A percentile compares a stretch with the other conserved stretches of the same genome.
phyloP scores from a whole-genome alignment of 2,113 vertebrate species.

The Puffinus mauretanicus region DNA sequence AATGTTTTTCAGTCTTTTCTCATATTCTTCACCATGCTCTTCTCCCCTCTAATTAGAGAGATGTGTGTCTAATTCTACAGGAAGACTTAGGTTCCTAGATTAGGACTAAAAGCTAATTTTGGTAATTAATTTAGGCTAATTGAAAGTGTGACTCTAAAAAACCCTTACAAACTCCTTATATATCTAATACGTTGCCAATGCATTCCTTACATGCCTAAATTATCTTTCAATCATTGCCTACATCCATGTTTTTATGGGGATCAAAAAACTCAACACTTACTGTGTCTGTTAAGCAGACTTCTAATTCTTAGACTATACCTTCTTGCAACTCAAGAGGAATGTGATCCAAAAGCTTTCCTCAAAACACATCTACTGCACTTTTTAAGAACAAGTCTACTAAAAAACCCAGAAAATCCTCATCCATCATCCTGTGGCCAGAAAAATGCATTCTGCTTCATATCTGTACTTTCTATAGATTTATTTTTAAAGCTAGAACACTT shows the following conservation, averaged over 20 bases:
- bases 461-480: not conserved
- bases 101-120: not conserved
- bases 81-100: not conserved
- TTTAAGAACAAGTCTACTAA: not conserved
- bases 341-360: not conserved
- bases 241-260: not conserved
- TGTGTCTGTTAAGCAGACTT: not conserved
- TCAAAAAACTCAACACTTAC: not conserved
- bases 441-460: not conserved
- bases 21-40: not conserved
- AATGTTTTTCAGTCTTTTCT: not conserved
- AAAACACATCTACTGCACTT: not conserved
- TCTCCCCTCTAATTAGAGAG: not conserved
- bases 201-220: not conserved
- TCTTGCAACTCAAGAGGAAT: not conserved
- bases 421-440: not conserved
- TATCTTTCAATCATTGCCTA: not conserved
- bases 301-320: not conserved
- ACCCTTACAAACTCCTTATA: not conserved
- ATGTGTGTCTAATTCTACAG: not conserved
- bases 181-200: not conserved
- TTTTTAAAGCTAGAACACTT: not conserved
- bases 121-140: not conserved
- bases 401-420: not conserved
- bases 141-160: not conserved